Conservation (phyloP, 1,140 invertebrate species). For the Drosophila neocordata region DNA sequence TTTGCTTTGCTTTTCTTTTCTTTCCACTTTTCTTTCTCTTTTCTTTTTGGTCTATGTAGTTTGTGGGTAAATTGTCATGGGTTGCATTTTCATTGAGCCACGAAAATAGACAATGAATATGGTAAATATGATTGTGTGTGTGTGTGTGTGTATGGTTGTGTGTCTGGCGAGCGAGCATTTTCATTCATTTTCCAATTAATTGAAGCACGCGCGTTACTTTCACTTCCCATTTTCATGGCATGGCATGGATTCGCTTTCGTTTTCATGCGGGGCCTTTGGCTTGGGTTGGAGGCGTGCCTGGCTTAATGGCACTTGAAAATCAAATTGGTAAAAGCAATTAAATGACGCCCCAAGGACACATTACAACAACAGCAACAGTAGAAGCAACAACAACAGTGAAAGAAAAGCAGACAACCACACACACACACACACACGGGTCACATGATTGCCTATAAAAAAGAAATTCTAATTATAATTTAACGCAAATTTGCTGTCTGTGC, state of each 20-base stretch:
- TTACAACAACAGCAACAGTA: conserved; percentile 68
- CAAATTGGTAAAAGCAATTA: conserved; percentile 83
- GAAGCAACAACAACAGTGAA: conserved; percentile 36
- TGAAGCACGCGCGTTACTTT: conserved; percentile 79
- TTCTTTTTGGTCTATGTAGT: conserved; percentile 28
- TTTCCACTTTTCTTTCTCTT: conserved; percentile 31
- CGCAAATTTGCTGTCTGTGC: conserved; percentile 72
- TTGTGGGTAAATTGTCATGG: conserved; percentile 36
- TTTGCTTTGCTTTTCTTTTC: conserved; percentile 27
- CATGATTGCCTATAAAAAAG: conserved; percentile 79
- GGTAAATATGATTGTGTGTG: conserved; percentile 4
- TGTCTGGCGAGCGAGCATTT: conserved; percentile 12
- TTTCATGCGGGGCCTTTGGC: conserved; percentile 31
- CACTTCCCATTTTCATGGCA: conserved; percentile 45
- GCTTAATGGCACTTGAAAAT: conserved; percentile 83
- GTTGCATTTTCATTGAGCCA: conserved; percentile 55
- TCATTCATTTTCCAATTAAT: conserved; percentile 81
- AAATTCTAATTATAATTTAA: conserved; percentile 82
- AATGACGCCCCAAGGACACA: conserved; percentile 83
- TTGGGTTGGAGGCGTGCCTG: conserved; percentile 49
- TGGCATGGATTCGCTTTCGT: conserved; percentile 54
- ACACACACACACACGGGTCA: conserved; percentile 33
- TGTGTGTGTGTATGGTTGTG: neutral
- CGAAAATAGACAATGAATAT: conserved; percentile 65
- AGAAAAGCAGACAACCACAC: conserved; percentile 34